phyloP scores from a whole-genome alignment of 1,140 invertebrate genomes.

The Macrostomum lignano region DNA sequence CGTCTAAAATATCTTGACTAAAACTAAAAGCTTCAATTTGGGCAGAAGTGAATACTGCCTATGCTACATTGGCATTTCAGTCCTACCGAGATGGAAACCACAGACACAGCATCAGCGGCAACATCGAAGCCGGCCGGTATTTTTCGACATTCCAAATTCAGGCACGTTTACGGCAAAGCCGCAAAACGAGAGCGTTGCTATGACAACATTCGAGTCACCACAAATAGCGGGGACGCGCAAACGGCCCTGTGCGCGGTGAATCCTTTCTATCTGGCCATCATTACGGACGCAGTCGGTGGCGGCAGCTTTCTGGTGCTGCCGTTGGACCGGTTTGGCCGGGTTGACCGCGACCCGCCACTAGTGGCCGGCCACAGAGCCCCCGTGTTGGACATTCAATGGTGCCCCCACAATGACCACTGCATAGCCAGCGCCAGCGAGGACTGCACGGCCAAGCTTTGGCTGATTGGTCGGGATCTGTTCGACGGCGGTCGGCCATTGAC shows the following conservation, averaged over 20 bases:
- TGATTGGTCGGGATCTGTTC: slow-evolving; percentile 59
- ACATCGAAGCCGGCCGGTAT: no score
- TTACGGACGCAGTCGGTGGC: slow-evolving; percentile 88
- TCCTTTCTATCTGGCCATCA: slow-evolving; percentile 91
- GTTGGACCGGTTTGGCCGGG: slow-evolving; percentile 65
- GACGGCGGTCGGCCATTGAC: slow-evolving; percentile 52
- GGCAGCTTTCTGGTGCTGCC: slow-evolving; percentile 91
- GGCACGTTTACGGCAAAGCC: slow-evolving; percentile 84
- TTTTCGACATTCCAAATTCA: no score
- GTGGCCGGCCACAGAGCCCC: slow-evolving; percentile 92
- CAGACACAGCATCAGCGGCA: no score
- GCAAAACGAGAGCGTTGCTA: slow-evolving; percentile 91
- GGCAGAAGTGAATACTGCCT: no score
- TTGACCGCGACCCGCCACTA: slow-evolving; percentile 64
- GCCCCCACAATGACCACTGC: slow-evolving; percentile 87
- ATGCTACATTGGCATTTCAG: no score
- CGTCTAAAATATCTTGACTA: no score
- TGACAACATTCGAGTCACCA: slow-evolving; percentile 87
- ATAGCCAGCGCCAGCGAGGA: slow-evolving; percentile 94
- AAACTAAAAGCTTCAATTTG: no score
- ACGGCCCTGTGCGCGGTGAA: slow-evolving; percentile 89
- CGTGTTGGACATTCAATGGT: slow-evolving; percentile 90
- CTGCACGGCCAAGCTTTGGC: slow-evolving; percentile 80
- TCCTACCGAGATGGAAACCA: no score
- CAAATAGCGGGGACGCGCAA: slow-evolving; percentile 90